phyloP scores from a whole-genome alignment of 2,113 vertebrate species.

The Illadopsis cleaveri region DNA sequence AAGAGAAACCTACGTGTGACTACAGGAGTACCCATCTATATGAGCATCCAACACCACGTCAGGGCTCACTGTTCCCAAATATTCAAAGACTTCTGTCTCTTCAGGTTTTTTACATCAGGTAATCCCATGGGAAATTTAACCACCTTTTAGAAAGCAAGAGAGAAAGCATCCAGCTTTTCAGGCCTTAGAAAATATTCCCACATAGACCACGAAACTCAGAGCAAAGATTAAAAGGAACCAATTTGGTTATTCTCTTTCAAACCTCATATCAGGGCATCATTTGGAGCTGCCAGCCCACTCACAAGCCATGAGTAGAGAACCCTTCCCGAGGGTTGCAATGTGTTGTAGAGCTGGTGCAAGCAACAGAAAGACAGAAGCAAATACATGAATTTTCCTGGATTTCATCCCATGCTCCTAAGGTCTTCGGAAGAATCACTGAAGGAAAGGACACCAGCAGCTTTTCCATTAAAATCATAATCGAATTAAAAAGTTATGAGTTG shows the following conservation, averaged over 20 bases:
- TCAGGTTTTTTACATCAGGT: background rate
- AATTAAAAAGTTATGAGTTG: background rate
- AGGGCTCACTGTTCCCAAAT: background rate
- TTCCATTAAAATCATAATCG: background rate
- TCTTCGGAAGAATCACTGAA: background rate
- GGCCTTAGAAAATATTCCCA: background rate
- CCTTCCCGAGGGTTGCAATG: background rate
- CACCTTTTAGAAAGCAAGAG: background rate
- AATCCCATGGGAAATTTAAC: background rate
- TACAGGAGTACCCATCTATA: background rate
- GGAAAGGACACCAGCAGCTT: background rate
- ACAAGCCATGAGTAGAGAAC: background rate
- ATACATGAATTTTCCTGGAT: rapidly evolving
- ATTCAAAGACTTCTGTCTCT: background rate
- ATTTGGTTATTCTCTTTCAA: background rate
- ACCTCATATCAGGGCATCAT: background rate
- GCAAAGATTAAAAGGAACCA: background rate
- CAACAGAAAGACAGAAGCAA: background rate
- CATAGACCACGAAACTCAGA: background rate
- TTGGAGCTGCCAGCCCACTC: background rate
- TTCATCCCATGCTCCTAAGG: background rate
- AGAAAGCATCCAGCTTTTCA: background rate
- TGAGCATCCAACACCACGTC: background rate
- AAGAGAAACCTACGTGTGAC: background rate
- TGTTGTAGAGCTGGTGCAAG: background rate